Evolutionary conservation across 1,140 invertebrate species (phyloP).

Genomic region (Drosophila nigrodunni): DNA sequence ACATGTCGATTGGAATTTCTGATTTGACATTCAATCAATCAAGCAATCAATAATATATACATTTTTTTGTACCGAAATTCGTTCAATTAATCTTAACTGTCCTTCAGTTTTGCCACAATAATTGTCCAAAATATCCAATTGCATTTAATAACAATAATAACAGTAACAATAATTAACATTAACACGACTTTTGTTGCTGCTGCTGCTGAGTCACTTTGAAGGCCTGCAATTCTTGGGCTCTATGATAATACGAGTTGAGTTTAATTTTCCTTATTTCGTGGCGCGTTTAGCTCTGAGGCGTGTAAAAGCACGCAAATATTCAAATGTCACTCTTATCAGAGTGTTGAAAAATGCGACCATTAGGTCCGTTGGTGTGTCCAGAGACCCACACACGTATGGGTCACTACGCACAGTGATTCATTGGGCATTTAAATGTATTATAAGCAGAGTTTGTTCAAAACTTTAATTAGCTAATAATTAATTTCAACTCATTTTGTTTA

Average conservation of each 20-base stretch:
- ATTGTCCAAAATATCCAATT: slow-evolving; percentile 30
- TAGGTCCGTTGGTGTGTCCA: slow-evolving; percentile 9
- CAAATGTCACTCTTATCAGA: slow-evolving; percentile 45
- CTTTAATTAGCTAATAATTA: no score
- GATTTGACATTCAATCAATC: slow-evolving; percentile 11
- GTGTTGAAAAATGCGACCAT: slow-evolving; percentile 40
- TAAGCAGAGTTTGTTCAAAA: neutral
- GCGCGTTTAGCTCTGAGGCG: slow-evolving; percentile 18
- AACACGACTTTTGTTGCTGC: slow-evolving; percentile 30
- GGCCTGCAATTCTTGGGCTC: slow-evolving; percentile 17
- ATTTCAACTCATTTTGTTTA: neutral
- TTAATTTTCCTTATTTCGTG: neutral
- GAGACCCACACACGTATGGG: neutral
- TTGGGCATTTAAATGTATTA: neutral
- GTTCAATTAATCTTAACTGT: slow-evolving; percentile 19
- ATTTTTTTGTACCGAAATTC: neutral
- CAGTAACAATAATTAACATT: slow-evolving; percentile 30
- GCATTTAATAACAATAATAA: slow-evolving; percentile 20
- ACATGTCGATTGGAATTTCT: neutral
- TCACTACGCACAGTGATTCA: slow-evolving; percentile 24
- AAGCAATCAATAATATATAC: neutral
- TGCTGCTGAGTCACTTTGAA: slow-evolving; percentile 25
- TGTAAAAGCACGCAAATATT: slow-evolving; percentile 34
- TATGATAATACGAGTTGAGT: slow-evolving; percentile 7
- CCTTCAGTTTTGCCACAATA: slow-evolving; percentile 23